A percentile compares a stretch with the other conserved stretches of the same genome.
These are phyloP conservation scores for Choristoneura fumiferana DNA, from an alignment of 1,140 invertebrate species.

Conservation along the genomic window DNA sequence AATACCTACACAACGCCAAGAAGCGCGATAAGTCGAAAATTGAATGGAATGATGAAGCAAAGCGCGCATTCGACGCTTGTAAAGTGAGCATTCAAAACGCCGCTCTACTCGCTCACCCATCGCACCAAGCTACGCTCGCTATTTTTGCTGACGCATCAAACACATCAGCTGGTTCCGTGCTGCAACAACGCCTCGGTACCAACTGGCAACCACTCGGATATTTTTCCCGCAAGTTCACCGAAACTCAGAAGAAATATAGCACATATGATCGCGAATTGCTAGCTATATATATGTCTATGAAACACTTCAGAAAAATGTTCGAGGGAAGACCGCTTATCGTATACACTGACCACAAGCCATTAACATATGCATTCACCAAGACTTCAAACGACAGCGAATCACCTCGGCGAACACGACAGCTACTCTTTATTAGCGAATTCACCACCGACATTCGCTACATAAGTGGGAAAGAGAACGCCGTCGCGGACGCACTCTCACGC, in stretches of 20 bases:
- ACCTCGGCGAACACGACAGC: slow-evolving; percentile 19
- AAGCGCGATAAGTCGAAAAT: slow-evolving; percentile 35
- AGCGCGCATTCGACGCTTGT: slow-evolving; percentile 30
- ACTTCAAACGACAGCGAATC: neutral
- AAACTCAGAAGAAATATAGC: slow-evolving; percentile 33
- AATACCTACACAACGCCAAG: slow-evolving; percentile 27
- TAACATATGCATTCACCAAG: slow-evolving; percentile 39
- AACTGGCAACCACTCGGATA: slow-evolving; percentile 31
- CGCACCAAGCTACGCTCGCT: slow-evolving; percentile 17
- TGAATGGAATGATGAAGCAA: slow-evolving; percentile 28
- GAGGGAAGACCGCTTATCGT: slow-evolving; percentile 32
- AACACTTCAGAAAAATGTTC: slow-evolving; percentile 36
- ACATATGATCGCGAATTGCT: slow-evolving; percentile 38
- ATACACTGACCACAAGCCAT: no score
- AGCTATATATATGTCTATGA: slow-evolving; percentile 35
- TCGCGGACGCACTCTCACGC: no score
- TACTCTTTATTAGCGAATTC: no score
- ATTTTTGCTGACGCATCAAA: slow-evolving; percentile 41
- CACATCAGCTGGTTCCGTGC: slow-evolving; percentile 31
- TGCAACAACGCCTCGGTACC: slow-evolving; percentile 38
- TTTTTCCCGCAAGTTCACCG: slow-evolving; percentile 37
- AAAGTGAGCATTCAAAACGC: slow-evolving; percentile 34
- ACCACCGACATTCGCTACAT: slow-evolving; percentile 28
- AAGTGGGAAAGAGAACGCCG: slow-evolving; percentile 21
- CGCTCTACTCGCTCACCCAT: slow-evolving; percentile 32